Percentiles rank a stretch among this genome's conserved stretches.
Evolutionary conservation across 1,140 invertebrate genomes (phyloP).

Genomic region (Heliconius eleuchia): DNA sequence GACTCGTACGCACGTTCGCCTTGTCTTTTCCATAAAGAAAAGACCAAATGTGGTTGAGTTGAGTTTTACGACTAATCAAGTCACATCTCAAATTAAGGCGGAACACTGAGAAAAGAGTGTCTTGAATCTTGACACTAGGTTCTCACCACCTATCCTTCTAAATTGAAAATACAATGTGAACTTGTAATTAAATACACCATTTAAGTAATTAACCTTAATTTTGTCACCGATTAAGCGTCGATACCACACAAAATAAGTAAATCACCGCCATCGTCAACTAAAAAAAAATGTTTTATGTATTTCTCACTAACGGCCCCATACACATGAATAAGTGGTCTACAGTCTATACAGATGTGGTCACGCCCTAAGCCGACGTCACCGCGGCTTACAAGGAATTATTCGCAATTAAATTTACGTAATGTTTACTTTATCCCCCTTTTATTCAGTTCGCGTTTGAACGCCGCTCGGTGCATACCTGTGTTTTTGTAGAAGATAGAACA

Average conservation of each 20-base stretch:
- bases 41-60: too few species aligned
- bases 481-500: not conserved
- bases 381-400: conserved; percentile 60
- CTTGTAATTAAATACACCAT: not conserved
- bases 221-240: not conserved
- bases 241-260: not conserved
- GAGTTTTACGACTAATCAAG: too few species aligned
- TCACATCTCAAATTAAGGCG: too few species aligned
- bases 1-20: too few species aligned
- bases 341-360: not conserved
- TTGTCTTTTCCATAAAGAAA: too few species aligned
- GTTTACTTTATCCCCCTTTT: conserved; percentile 54
- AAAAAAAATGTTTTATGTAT: not conserved
- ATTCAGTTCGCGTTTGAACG: conserved; percentile 52
- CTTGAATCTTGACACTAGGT: too few species aligned
- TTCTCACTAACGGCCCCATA: not conserved
- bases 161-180: too few species aligned
- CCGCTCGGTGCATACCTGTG: conserved; percentile 33
- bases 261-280: not conserved
- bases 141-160: too few species aligned
- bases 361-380: conserved; percentile 42
- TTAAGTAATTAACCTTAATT: not conserved
- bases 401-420: conserved; percentile 70
- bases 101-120: too few species aligned
- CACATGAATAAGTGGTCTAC: not conserved